A percentile compares a stretch with the other conserved stretches of the same genome.
Conservation (phyloP, 2,113 vertebrate species). For the Rhinoderma darwinii region DNA sequence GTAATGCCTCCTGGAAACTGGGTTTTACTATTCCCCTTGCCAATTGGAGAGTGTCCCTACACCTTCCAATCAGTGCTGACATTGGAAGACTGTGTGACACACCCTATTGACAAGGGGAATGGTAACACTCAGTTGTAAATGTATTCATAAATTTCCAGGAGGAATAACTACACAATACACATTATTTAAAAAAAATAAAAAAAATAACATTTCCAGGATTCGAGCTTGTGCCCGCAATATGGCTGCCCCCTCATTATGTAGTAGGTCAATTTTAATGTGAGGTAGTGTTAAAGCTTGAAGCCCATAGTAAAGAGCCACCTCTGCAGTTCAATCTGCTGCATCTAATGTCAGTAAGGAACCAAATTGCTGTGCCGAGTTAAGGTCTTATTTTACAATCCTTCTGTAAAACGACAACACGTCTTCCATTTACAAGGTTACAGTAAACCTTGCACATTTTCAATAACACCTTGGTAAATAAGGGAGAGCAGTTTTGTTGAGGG, state of each 20-base stretch:
- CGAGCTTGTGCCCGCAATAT: background rate
- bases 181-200: background rate
- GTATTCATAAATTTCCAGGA: no score
- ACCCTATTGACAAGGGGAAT: no score
- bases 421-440: background rate
- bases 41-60: no score
- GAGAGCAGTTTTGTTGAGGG: background rate
- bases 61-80: no score
- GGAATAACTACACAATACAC: background rate
- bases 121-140: no score
- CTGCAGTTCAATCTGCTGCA: background rate
- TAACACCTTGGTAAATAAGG: background rate
- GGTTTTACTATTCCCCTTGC: no score
- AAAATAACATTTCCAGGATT: background rate
- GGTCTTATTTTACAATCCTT: background rate
- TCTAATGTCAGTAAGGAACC: background rate
- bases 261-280: background rate
- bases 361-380: background rate
- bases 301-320: background rate
- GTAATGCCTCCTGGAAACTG: no score
- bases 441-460: no score
- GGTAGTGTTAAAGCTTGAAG: background rate
- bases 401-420: background rate
- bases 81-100: no score
- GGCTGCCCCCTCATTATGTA: background rate